Base-by-base conservation (phyloP, 2,797 vertebrate species). In the Orestias chungarensis region DNA sequence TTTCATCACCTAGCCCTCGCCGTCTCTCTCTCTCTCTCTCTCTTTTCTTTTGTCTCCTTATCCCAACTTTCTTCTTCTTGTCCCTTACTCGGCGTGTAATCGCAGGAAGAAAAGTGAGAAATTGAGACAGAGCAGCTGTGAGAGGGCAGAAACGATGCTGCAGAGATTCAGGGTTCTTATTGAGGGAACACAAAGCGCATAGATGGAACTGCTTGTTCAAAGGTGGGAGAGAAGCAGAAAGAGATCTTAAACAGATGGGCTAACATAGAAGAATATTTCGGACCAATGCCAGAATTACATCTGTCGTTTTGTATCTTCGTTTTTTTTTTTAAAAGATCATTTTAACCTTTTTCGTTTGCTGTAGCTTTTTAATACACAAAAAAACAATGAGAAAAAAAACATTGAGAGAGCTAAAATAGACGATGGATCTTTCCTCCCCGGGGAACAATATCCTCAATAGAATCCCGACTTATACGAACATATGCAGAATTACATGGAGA, bases 51-150 rank as follows among this genome's bases (percentile, higher is more conserved):
- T 78, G 35, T 81, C 68, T 74, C 68, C 76, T 64, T 72, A 25
- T 14, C 29, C 64, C 1, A 46, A 44, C 54, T 70, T 76, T 78
- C 65, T 72, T 43, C 67, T 70, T 71, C 27, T 31, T 61, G 27
- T 27, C 31, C 17, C 67, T 65, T 42, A 77, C 54, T 66, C 40
- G 61, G 64, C 25, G 46, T 40, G 43, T 76, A 84, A 86, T 61
- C 82, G 76, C 59, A 31, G 61, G 61, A 66, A 79, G 83, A 76
- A 82, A 84, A 78, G 78, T 86, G 74, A 86, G 78, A 87, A 79
- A 78, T 78, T 79, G 79, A 73, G 70, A 79, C 68, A 68, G 64
- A 57, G 74, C 78, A 31, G 66, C 47, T 57, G 52, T 50, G 61
- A 71, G 70, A 71, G 43, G 55, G 64, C 31, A 52, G n/a, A 74